Evolutionary conservation across 2,888 invertebrate genomes (phyloP).

Genomic region (Argyresthia albistria): DNA sequence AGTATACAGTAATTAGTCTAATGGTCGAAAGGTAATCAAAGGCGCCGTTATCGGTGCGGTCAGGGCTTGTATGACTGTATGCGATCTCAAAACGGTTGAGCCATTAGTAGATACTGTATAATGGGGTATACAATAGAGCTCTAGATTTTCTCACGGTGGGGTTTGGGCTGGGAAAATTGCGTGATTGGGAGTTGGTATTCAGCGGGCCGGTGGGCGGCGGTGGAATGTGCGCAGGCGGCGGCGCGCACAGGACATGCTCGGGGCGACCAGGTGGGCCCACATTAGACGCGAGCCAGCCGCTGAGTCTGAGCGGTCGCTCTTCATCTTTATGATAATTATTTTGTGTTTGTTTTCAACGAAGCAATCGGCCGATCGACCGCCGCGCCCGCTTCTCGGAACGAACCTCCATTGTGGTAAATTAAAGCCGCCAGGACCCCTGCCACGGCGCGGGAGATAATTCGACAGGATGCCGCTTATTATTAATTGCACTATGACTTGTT

Average conservation of each 20-base stretch:
- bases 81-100: neutral
- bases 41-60: slow-evolving; percentile 3
- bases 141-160: neutral
- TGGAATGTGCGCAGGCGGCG: neutral
- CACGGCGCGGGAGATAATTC: slow-evolving; percentile 67
- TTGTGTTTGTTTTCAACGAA: slow-evolving; percentile 71
- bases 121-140: neutral
- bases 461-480: slow-evolving; percentile 73
- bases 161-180: neutral
- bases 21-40: slow-evolving; percentile 6
- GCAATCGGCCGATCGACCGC: slow-evolving; percentile 53
- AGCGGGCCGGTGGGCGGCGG: neutral
- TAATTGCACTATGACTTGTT: slow-evolving; percentile 74
- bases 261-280: slow-evolving; percentile 62
- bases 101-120: neutral
- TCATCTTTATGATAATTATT: slow-evolving; percentile 74
- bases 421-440: slow-evolving; percentile 71
- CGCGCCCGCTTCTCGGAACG: slow-evolving; percentile 57
- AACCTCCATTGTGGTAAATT: slow-evolving; percentile 71
- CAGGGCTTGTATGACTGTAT: slow-evolving; percentile 1
- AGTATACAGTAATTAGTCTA: slow-evolving; percentile 2
- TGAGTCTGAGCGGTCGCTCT: slow-evolving; percentile 66
- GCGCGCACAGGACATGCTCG: slow-evolving; percentile 20
- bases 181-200: neutral
- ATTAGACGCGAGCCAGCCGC: slow-evolving; percentile 45